Evolutionary conservation across 2,797 vertebrate species (phyloP).

Genomic region (Eidolon dupreanum): DNA sequence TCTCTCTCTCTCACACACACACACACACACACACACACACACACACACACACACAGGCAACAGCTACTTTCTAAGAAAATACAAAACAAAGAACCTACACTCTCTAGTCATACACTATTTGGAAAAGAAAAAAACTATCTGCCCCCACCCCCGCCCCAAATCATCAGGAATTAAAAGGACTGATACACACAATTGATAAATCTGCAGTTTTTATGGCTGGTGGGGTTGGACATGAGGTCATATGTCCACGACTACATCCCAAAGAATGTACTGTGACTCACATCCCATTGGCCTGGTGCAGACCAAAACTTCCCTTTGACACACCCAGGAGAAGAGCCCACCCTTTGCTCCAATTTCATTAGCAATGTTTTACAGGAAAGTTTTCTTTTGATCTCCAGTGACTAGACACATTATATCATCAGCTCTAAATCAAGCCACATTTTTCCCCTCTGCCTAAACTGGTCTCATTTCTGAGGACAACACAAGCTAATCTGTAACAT

Average conservation of each 20-base stretch:
- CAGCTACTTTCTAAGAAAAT: not conserved
- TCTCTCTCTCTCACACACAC: too few relatives aligned
- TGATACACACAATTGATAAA: not conserved
- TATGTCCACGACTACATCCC: not conserved
- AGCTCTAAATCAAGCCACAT: conserved; percentile 75
- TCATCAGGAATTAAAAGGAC: not conserved
- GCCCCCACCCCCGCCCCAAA: not conserved
- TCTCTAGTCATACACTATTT: not conserved
- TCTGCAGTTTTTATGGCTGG: not conserved
- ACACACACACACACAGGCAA: not conserved
- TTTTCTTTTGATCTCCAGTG: conserved; percentile 69
- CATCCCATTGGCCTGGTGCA: not conserved
- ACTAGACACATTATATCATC: conserved; percentile 69
- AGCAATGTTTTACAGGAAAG: conserved; percentile 55
- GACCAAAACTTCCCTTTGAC: conserved; percentile 31
- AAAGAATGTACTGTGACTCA: not conserved
- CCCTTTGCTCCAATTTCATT: conserved; percentile 47
- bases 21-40: not conserved
- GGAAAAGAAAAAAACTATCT: not conserved
- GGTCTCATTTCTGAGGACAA: conserved; percentile 37
- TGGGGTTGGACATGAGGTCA: not conserved
- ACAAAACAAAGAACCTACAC: not conserved
- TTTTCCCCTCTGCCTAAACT: conserved; percentile 53
- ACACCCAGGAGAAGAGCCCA: conserved; percentile 37
- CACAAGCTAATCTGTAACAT: conserved; percentile 53